Base-by-base conservation (phyloP, 2,113 vertebrate genomes). In the Rostratula benghalensis region DNA sequence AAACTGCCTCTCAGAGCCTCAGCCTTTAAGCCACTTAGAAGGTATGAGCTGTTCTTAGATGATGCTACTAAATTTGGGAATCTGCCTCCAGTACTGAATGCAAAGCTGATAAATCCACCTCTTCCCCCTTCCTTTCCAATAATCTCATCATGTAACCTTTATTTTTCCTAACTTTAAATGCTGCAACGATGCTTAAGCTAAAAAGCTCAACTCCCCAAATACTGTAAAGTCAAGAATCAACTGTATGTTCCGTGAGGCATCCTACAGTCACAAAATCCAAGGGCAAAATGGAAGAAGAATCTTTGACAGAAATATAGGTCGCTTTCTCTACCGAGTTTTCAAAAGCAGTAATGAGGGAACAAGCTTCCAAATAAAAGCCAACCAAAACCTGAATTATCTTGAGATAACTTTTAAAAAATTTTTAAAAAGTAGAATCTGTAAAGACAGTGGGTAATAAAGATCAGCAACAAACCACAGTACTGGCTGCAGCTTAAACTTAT, bases 381-480 rank as follows among this genome's bases (percentile, higher is more conserved):
- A 25, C 13, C 4, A 41, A 37, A 70, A 71, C 18, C 0, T 16
- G 15, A 53, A 83, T 82, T 74, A 23, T 74, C 68, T 67, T 67
- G 22, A 70, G 81, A 83, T 70, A 74, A 48, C 5, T 75, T 50
- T 85, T 70, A 35, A n/a, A 91, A 74, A 77, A 18, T 27, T 9
- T 17, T 17, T 56, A 20, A 74, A 51, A 57, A 76, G 4, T 4
- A 73, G 31, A 54, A 71, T 76, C 71, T 80, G 31, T 82, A 93
- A 94, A 93, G 63, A 61, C 28, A 85, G 70, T 65, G 85, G 51
- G 54, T 87, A 88, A 83, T 77, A 93, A 87, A 76, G 67, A 90
- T 53, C 54, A 91, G 45, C 78, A 67, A 87, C 87, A 73, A 74
- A 71, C 30, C 78, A 69, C 31, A 88, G 67, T 17, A 39, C 70